These are phyloP conservation scores for Hyperoodon ampullatus DNA, from an alignment of 2,113 vertebrate species.

Conservation along the genomic window DNA sequence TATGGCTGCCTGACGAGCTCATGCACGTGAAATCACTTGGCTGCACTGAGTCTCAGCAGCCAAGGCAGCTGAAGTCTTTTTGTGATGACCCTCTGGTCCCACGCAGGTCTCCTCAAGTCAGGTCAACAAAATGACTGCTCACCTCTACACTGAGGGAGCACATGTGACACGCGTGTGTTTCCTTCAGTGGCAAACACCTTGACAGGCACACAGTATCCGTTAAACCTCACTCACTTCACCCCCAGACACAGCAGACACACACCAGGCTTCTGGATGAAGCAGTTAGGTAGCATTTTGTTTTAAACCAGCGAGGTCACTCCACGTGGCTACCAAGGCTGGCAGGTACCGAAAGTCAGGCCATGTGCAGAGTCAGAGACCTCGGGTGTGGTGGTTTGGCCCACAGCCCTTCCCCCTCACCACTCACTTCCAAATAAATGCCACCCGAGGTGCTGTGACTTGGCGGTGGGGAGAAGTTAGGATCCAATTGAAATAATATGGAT, in stretches of 20 bases:
- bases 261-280: background rate
- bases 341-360: background rate
- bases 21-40: background rate
- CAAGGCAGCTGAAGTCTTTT: background rate
- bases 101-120: background rate
- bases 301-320: background rate
- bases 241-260: background rate
- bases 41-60: background rate
- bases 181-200: background rate
- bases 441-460: background rate
- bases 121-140: background rate
- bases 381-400: rapidly evolving
- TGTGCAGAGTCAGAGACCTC: rapidly evolving
- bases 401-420: rapidly evolving
- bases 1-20: background rate
- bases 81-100: background rate
- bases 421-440: background rate
- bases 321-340: rapidly evolving
- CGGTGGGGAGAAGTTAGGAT: too few relatives aligned
- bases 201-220: too few relatives aligned
- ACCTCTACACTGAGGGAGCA: background rate
- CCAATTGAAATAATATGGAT: background rate
- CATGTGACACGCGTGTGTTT: rapidly evolving
- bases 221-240: background rate
- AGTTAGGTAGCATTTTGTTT: background rate